phyloP scores from a whole-genome alignment of 2,888 invertebrate species.

The Heliconius ismenius region DNA sequence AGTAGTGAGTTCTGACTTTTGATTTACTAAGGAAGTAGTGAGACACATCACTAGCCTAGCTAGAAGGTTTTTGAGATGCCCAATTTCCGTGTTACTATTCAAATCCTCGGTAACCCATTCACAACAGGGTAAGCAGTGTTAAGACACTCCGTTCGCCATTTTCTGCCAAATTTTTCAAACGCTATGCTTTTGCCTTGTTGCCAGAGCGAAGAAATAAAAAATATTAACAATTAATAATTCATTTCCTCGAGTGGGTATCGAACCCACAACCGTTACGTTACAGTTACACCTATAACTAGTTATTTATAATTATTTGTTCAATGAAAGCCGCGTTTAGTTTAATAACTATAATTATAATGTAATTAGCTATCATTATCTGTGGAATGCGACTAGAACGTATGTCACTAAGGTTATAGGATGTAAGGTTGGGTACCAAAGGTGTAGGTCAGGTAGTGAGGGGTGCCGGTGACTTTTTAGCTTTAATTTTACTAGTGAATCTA shows the following conservation, averaged over 20 bases:
- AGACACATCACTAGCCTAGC: too few species aligned
- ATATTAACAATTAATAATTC: too few species aligned
- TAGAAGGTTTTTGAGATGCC: too few species aligned
- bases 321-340: conserved; percentile 23
- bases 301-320: conserved; percentile 20
- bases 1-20: background rate
- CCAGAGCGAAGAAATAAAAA: too few species aligned
- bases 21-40: too few species aligned
- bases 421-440: conserved; percentile 20
- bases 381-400: conserved; percentile 18
- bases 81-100: too few species aligned
- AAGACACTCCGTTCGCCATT: too few species aligned
- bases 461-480: background rate
- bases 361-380: conserved; percentile 24
- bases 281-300: background rate
- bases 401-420: conserved; percentile 25
- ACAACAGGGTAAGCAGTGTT: too few species aligned
- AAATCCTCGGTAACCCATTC: too few species aligned
- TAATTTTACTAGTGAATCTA: background rate
- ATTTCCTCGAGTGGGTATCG: background rate
- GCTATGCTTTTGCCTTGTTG: too few species aligned
- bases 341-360: conserved; percentile 31
- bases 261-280: background rate
- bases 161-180: too few species aligned
- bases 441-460: conserved; percentile 16